Evolutionary conservation across 2,888 invertebrate genomes (phyloP), one percentile per base, ranked within the genome.

Genomic region (Temnothorax rugatulus): DNA sequence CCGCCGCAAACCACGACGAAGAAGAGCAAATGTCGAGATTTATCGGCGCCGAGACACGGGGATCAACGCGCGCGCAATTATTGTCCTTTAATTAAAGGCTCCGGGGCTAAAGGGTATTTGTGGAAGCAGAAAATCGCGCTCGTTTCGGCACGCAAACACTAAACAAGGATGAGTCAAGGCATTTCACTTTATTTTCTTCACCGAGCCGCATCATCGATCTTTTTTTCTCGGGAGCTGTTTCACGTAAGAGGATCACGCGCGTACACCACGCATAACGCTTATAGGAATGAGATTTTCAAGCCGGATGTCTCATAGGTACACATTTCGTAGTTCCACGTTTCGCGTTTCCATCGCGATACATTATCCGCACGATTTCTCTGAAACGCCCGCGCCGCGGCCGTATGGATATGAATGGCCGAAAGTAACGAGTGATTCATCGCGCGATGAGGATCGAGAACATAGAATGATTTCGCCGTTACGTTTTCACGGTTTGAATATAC

Each of bases 51-150:
- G 21, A 44, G 73, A 68, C 25, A 71, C 50, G 25, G 59, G 69
- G 63, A 41, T 59, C 47, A 41, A 64, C 47, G 75, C 68, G 71
- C 54, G 41, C 13, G 76, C 69, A 81, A 85, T 89, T 87, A 77
- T 89, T 79, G 57, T 57, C 64, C 82, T 76, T 68, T 88, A 85
- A 88, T 88, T 89, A 89, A 89, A 82, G 76, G 50, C 76, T 71
- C 63, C 25, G 29, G 8, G n/a, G 73, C 59, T 71, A 50, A 50
- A 57, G 61, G 83, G n/a, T 85, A 85, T 88, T 68, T 25, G 57
- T 11, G 34, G 50, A 82, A 69, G 84, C 63, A 21, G 34, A 29
- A 7, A 77, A 59, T 69, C 63, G 29, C 54, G n/a, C 34, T 29
- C 29, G n/a, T 63, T 75, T 75, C 44, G 7, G 18, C 15, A 29